Evolutionary conservation across 2,797 vertebrate genomes (phyloP).

Genomic region (Crypturellus tataupa): DNA sequence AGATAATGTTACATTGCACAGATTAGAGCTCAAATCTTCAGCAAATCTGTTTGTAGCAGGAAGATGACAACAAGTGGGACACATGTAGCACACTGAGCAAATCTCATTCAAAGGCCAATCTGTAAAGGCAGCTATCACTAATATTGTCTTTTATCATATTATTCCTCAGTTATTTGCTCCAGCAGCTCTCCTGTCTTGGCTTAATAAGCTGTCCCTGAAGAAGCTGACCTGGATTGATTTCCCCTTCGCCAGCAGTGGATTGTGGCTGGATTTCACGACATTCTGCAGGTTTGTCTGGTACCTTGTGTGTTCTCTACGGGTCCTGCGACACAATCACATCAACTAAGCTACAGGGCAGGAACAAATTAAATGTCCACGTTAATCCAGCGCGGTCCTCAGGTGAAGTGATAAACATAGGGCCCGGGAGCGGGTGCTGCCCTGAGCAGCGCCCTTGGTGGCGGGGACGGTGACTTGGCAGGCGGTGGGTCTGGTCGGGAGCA

Average conservation of each 20-base stretch:
- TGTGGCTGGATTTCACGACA: neutral
- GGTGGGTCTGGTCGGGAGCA: neutral
- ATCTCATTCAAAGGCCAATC: constrained; percentile 5
- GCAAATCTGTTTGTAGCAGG: constrained; percentile 28
- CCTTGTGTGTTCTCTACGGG: neutral
- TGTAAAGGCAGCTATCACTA: constrained; percentile 21
- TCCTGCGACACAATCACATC: neutral
- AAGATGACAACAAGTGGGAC: neutral
- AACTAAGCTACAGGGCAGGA: neutral
- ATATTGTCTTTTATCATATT: constrained; percentile 18
- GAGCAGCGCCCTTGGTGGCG: no score
- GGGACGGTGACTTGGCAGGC: neutral
- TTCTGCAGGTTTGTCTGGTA: neutral
- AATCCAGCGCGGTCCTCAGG: rapidly evolving
- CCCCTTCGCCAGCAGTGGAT: neutral
- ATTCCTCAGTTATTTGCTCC: constrained; percentile 51
- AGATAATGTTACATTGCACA: constrained; percentile 39
- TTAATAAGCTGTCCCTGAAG: constrained; percentile 6
- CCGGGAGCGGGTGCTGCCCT: neutral
- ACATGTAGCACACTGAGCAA: neutral
- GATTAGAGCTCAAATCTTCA: constrained; percentile 42
- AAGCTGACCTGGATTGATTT: constrained; percentile 9
- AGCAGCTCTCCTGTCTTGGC: constrained; percentile 36
- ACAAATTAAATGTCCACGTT: neutral
- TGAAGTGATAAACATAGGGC: neutral